Percentiles rank a stretch among this genome's conserved stretches.
Evolutionary conservation across 2,113 vertebrate species (phyloP).

Genomic region (Astatotilapia flaviijosephi): DNA sequence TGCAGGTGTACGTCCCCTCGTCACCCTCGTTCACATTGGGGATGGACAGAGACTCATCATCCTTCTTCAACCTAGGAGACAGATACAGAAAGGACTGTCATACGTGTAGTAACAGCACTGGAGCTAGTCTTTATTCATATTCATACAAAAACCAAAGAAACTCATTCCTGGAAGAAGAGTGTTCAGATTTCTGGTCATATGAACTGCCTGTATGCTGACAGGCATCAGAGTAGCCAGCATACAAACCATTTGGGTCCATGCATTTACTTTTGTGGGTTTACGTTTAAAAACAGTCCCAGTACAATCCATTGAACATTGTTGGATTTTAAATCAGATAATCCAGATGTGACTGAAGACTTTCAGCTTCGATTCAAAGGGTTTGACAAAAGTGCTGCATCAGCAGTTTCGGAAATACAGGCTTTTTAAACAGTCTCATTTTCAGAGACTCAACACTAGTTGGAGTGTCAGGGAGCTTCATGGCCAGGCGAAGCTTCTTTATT

Average conservation of each 20-base stretch:
- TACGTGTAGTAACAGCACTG: background rate
- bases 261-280: background rate
- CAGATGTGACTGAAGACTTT: background rate
- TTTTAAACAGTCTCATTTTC: background rate
- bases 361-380: background rate
- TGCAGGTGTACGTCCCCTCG: slow-evolving; percentile 86
- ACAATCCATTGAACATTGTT: background rate
- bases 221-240: background rate
- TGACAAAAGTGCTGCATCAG: background rate
- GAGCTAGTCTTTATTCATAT: background rate
- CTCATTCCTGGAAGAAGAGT: background rate
- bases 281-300: background rate
- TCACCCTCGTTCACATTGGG: slow-evolving; percentile 81
- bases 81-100: background rate
- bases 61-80: slow-evolving; percentile 78
- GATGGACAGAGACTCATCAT: slow-evolving; percentile 83
- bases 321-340: background rate
- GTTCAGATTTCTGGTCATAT: background rate
- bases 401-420: background rate
- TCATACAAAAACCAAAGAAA: background rate
- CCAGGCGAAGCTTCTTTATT: background rate
- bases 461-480: background rate
- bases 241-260: background rate
- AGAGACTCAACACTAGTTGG: background rate
- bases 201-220: background rate